Conservation (phyloP, 2,113 vertebrate species). For the Silurus meridionalis region DNA sequence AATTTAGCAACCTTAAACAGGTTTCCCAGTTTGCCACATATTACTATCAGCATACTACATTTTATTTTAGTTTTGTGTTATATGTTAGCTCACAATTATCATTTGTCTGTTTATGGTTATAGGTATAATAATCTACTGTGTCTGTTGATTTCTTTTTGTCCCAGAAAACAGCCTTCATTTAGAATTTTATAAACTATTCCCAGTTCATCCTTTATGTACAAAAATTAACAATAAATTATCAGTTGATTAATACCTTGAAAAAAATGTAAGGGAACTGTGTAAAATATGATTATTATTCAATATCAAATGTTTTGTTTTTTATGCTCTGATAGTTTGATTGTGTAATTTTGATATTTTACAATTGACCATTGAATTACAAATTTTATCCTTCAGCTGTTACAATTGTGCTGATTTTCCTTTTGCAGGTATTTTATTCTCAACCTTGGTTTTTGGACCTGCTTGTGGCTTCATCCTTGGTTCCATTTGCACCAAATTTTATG, state of each 20-base stretch:
- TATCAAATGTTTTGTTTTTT: neutral
- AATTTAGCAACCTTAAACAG: neutral
- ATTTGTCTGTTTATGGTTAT: neutral
- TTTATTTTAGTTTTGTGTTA: neutral
- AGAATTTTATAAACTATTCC: neutral
- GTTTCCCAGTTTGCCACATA: neutral
- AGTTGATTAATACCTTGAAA: neutral
- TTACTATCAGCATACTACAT: neutral
- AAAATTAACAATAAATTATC: neutral
- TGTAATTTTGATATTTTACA: neutral
- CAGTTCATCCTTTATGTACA: neutral
- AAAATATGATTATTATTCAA: neutral
- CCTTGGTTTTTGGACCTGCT: slow-evolving; percentile 95
- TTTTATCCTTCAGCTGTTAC: neutral
- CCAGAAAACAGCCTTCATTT: neutral
- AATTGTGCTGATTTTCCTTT: slow-evolving; percentile 51
- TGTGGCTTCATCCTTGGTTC: slow-evolving; percentile 98
- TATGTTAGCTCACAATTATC: neutral
- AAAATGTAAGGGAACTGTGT: neutral
- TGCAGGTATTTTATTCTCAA: slow-evolving; percentile 96
- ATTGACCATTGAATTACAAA: neutral
- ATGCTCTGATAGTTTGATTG: neutral
- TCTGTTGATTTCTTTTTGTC: neutral
- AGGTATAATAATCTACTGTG: neutral
- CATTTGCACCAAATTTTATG: slow-evolving; percentile 97